A percentile compares a stretch with the other conserved stretches of the same genome.
phyloP scores from a whole-genome alignment of 1,140 invertebrate species.

The Rhopalosiphum maidis region DNA sequence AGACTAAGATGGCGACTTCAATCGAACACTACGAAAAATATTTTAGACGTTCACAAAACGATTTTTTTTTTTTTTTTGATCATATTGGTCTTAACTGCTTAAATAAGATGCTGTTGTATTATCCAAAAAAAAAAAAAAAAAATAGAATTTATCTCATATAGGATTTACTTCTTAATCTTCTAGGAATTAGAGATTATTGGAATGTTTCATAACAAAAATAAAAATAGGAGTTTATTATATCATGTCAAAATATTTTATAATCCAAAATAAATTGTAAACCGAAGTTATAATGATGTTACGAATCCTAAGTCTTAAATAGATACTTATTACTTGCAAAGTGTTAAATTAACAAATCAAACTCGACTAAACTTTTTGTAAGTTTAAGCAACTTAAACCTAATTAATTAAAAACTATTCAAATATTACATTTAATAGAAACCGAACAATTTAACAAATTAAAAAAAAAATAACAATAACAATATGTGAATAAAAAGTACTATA shows the following conservation, averaged over 20 bases:
- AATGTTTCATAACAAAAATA: neutral
- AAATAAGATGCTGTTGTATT: neutral
- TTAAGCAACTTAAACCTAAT: neutral
- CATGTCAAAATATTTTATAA: neutral
- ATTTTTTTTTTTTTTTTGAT: neutral
- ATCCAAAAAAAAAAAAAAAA: neutral
- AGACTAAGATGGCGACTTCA: neutral
- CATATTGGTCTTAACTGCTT: neutral
- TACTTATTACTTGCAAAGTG: neutral
- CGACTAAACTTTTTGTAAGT: neutral
- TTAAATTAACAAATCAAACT: neutral
- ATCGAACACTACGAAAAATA: neutral
- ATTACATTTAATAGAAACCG: neutral
- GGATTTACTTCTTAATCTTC: neutral
- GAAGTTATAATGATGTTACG: neutral
- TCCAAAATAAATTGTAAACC: neutral
- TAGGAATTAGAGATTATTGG: neutral
- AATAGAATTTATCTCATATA: neutral
- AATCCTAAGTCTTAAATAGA: neutral
- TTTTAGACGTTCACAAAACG: neutral
- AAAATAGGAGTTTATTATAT: neutral
- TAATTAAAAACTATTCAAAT: neutral
- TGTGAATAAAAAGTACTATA: too few relatives aligned
- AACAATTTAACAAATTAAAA: neutral
- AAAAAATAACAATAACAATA: neutral